A percentile compares a stretch with the other conserved stretches of the same genome.
Evolutionary conservation across 2,797 vertebrate species (phyloP).

Genomic region (Simalia tracyae): DNA sequence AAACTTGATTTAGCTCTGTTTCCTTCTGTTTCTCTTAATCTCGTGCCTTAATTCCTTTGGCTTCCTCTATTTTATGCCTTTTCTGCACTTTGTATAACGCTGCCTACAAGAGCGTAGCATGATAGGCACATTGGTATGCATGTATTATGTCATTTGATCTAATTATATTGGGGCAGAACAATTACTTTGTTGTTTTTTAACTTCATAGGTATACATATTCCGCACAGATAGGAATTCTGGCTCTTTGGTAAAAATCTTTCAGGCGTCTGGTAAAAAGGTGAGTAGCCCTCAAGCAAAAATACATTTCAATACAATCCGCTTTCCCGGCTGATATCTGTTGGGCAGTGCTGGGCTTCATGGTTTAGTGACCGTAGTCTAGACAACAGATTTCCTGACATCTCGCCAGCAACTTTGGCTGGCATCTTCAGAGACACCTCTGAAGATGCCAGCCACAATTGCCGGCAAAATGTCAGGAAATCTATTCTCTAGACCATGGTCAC

Average conservation of each 20-base stretch:
- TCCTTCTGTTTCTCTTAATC: background rate
- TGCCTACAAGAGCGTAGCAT: background rate
- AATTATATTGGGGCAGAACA: background rate
- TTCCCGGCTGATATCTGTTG: background rate
- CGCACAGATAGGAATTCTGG: conserved; percentile 85
- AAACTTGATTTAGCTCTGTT: background rate
- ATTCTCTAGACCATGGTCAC: background rate
- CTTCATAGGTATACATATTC: conserved; percentile 92
- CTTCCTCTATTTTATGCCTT: background rate
- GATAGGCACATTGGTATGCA: background rate
- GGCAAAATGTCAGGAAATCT: background rate
- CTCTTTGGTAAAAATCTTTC: conserved; percentile 90
- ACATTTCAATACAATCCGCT: background rate
- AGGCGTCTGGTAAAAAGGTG: conserved; percentile 97
- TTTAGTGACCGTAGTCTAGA: background rate
- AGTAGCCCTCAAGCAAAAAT: conserved; percentile 41
- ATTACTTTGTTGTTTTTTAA: conserved; percentile 33
- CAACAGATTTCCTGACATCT: background rate
- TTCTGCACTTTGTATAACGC: background rate
- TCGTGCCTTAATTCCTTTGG: background rate
- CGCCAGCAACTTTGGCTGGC: background rate
- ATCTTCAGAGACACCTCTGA: background rate
- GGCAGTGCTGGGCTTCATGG: background rate
- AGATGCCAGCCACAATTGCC: background rate
- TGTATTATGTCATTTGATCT: background rate